A percentile compares a stretch with the other conserved stretches of the same genome.
Evolutionary conservation across 2,797 vertebrate species (phyloP).

Genomic region (Rhinichthys osculus): DNA sequence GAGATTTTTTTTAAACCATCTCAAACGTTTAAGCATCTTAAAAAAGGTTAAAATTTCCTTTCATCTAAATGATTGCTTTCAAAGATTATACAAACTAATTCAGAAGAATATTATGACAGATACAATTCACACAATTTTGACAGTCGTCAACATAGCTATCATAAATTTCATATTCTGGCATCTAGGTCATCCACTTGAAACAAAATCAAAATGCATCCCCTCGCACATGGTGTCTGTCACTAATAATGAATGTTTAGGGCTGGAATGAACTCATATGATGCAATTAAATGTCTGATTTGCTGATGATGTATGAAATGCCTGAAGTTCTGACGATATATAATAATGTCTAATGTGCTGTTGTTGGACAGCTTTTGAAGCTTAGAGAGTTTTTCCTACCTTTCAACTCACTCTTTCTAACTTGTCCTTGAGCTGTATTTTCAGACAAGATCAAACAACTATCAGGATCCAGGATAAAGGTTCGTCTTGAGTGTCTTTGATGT

Average conservation of each 20-base stretch:
- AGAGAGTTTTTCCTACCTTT: slow-evolving; percentile 21
- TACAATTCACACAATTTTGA: not conserved
- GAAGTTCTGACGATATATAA: not conserved
- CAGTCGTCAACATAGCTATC: not conserved
- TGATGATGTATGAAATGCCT: not conserved
- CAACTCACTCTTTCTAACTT: not conserved
- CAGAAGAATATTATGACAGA: not conserved
- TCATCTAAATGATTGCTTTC: not conserved
- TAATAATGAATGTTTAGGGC: not conserved
- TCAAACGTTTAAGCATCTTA: not conserved
- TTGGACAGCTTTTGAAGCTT: slow-evolving; percentile 34
- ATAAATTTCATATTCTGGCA: slow-evolving; percentile 12
- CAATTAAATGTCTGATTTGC: slow-evolving; percentile 28
- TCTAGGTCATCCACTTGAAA: slow-evolving; percentile 15
- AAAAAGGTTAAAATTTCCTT: not conserved
- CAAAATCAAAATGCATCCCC: not conserved
- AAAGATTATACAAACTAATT: not conserved
- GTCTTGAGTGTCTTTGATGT: slow-evolving; percentile 16
- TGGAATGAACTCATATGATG: slow-evolving; percentile 5
- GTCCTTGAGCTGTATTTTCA: slow-evolving; percentile 42
- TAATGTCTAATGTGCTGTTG: slow-evolving; percentile 15
- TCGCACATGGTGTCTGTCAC: not conserved
- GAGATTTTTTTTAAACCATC: too few relatives aligned
- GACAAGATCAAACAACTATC: slow-evolving; percentile 42
- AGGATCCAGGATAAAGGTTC: slow-evolving; percentile 6